Evolutionary conservation across 2,113 vertebrate species (phyloP), one percentile per base, ranked within the genome.

Genomic region (Athene noctua): DNA sequence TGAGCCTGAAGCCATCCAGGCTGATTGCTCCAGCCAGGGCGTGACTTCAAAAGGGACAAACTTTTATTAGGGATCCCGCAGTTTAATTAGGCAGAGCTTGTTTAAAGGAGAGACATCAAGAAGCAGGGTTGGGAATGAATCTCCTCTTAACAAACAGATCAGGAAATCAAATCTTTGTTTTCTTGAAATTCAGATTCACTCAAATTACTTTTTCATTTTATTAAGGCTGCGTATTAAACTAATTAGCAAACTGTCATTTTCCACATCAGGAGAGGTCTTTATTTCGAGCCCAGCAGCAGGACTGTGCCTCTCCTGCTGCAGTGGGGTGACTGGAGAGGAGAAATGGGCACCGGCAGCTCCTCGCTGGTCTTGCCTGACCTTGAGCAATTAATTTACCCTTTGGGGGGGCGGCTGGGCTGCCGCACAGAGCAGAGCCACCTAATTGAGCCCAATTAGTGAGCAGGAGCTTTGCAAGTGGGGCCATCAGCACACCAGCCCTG

Each of bases 131-230:
- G 97, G 97, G 96, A 91, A 90, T 7, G 66, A 73, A 78, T 85
- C 77, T 88, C 54, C 80, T 97, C 96, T 92, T 96, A 54, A 90
- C 97, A 97, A 96, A 96, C 93, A 94, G 96, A 94, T 91, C 77
- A 81, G 91, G 93, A 96, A 97, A 93, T 95, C 95, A 96, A 97
- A 97, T 97, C 97, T 96, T 97, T 97, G 96, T 98, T 97, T 98
- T 96, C 93, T 92, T 91, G 91, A 97, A 97, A 97, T 96, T 97
- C 81, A 80, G 96, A 97, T 97, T 95, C 96, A 90, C 95, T 97
- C 91, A 83, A 96, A 96, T 94, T 70, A 80, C 97, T 94, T 96
- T 93, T 80, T 90, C 95, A 63, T 96, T 90, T 96, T 96, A 97
- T 98, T 97, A 97, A 95, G 89, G 96, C 97, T 94, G 91, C 83